Percentiles rank a stretch among this genome's conserved stretches.
Evolutionary conservation across 2,797 vertebrate genomes (phyloP).

Genomic region (Taeniopygia guttata): DNA sequence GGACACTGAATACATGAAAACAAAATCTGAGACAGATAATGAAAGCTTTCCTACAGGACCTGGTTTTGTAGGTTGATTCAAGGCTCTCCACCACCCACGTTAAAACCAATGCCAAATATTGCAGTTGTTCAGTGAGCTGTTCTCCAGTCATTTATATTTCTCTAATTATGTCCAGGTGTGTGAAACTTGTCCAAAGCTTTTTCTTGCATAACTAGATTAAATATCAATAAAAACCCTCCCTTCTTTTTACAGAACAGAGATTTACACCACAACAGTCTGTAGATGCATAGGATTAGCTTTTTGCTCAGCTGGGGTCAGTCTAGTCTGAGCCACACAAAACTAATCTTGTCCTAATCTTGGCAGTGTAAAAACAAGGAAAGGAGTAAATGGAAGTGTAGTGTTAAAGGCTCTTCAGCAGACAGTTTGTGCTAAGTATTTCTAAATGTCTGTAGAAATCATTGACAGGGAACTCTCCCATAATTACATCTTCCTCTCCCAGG

Average conservation of each 20-base stretch:
- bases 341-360: neutral
- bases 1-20: neutral
- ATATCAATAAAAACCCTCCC: neutral
- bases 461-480: neutral
- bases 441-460: neutral
- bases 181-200: conserved; percentile 49
- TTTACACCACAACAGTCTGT: neutral
- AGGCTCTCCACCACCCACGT: neutral
- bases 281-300: neutral
- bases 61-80: conserved; percentile 17
- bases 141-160: conserved; percentile 32
- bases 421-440: neutral
- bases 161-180: conserved; percentile 63
- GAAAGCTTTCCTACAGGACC: neutral
- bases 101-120: conserved; percentile 10
- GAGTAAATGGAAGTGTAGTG: neutral
- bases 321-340: neutral
- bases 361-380: neutral
- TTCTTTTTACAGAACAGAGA: neutral
- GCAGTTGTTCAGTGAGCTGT: conserved; percentile 30
- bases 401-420: neutral
- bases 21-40: neutral
- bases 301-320: neutral
- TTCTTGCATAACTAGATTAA: conserved; percentile 40
- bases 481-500: neutral